Conservation (phyloP, 1,140 invertebrate species). For the Heliconius eleuchia region DNA sequence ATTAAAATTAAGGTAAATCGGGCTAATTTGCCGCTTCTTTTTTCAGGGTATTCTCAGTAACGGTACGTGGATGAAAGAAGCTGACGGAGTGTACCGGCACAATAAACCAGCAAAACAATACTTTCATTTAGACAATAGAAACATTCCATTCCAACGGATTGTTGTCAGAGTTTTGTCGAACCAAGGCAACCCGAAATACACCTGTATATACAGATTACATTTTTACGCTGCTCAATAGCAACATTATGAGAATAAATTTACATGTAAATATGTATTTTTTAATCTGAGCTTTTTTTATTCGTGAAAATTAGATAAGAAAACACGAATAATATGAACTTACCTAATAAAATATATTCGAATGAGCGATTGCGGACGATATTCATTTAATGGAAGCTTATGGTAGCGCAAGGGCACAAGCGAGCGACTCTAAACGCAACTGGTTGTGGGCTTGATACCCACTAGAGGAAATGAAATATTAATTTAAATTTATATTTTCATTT, state of each 20-base stretch:
- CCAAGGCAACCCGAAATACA: constrained; percentile 69
- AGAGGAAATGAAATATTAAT: no score
- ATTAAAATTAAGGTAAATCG: not conserved
- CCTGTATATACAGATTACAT: constrained; percentile 72
- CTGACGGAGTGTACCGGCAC: constrained; percentile 52
- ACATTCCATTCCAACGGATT: constrained; percentile 49
- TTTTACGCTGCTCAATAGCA: constrained; percentile 46
- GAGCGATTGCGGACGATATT: no score
- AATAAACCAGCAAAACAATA: constrained; percentile 67
- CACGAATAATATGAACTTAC: no score
- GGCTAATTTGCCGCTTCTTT: not conserved
- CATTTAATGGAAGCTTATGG: no score
- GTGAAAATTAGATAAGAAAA: no score
- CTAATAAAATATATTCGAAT: no score
- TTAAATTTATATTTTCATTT: no score
- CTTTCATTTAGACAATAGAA: constrained; percentile 49
- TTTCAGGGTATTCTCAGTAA: constrained; percentile 63
- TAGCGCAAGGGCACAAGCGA: no score
- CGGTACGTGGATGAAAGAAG: constrained; percentile 55
- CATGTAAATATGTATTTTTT: not conserved
- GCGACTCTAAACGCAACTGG: no score
- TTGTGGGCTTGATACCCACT: no score
- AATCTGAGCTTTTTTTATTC: constrained; percentile 5
- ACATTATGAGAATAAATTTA: constrained; percentile 31
- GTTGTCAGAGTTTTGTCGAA: constrained; percentile 67